These are phyloP conservation scores for Sciurus carolinensis DNA, from an alignment of 2,797 vertebrate species.

Conservation along the genomic window DNA sequence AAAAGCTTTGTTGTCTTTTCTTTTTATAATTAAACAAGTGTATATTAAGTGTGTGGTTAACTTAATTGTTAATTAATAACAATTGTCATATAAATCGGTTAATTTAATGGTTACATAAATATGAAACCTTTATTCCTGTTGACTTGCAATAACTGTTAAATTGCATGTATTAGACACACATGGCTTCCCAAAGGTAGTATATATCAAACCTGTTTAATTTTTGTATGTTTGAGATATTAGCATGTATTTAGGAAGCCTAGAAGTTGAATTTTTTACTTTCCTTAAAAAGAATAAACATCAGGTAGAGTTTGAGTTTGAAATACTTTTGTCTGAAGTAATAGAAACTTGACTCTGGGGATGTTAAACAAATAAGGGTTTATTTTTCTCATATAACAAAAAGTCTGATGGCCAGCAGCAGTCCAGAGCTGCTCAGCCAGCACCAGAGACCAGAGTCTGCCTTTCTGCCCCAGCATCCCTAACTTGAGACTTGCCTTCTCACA, in stretches of 20 bases:
- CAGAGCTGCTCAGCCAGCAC: too few relatives aligned
- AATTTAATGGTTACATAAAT: background rate
- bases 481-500: background rate
- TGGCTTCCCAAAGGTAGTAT: background rate
- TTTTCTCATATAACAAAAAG: background rate
- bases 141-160: background rate
- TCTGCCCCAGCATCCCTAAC: background rate
- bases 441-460: background rate
- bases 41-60: conserved; percentile 6
- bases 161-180: background rate
- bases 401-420: background rate
- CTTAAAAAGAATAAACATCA: conserved; percentile 16
- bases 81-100: background rate
- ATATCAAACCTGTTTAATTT: background rate
- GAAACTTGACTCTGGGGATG: conserved; percentile 24
- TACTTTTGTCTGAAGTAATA: conserved; percentile 43
- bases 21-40: background rate
- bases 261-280: conserved; percentile 34
- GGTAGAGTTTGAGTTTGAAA: conserved; percentile 39
- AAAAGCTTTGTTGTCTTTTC: background rate
- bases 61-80: too few relatives aligned
- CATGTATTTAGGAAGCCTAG: background rate
- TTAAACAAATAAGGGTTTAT: background rate
- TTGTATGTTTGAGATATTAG: conserved; percentile 24
- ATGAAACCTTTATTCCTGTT: background rate